Percentiles rank a stretch among this genome's conserved stretches.
phyloP scores from a whole-genome alignment of 1,140 invertebrate genomes.

The Drosophila parvula region DNA sequence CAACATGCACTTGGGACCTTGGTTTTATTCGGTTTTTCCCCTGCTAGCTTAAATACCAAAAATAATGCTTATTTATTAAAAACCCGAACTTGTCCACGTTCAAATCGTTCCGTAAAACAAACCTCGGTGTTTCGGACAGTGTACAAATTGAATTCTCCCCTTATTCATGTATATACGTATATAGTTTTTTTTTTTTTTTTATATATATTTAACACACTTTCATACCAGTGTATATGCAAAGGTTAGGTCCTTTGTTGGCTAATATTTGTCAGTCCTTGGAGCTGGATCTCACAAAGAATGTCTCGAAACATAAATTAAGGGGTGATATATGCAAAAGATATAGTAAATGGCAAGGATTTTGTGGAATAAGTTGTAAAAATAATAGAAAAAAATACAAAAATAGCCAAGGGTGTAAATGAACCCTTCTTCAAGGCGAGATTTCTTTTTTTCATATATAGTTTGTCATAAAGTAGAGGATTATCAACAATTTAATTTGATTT shows the following conservation, averaged over 20 bases:
- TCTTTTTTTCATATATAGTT: too few relatives aligned
- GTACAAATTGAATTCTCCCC: constrained; percentile 1
- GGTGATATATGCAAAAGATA: constrained; percentile 8
- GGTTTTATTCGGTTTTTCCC: background rate
- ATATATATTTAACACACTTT: background rate
- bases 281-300: constrained; percentile 69
- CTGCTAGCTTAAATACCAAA: constrained; percentile 5
- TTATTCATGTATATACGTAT: background rate
- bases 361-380: background rate
- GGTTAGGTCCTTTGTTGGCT: constrained; percentile 3
- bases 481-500: background rate
- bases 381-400: background rate
- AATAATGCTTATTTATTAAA: constrained; percentile 8
- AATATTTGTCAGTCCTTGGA: constrained; percentile 11
- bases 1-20: background rate
- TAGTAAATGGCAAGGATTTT: constrained; percentile 2
- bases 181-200: background rate
- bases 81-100: background rate
- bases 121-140: background rate
- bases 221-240: constrained; percentile 3
- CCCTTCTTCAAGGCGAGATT: background rate
- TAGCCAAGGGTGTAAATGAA: background rate
- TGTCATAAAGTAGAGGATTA: too few relatives aligned
- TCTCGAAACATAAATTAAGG: constrained; percentile 27
- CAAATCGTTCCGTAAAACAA: background rate